Evolutionary conservation across 2,888 invertebrate species (phyloP), one percentile per base, ranked within the genome.

Genomic region (Ochropleura plecta): DNA sequence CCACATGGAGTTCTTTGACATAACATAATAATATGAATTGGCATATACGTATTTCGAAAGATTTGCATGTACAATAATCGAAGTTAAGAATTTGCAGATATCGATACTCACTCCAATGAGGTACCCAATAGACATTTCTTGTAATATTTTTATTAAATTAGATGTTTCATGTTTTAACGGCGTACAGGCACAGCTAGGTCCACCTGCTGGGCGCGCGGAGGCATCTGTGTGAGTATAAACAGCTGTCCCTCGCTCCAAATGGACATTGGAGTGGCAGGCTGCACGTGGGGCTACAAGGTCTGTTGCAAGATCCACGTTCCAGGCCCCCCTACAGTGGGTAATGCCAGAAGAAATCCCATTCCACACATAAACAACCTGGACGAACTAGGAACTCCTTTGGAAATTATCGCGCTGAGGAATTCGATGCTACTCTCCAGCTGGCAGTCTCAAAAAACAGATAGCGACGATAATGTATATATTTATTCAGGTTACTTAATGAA

Each of bases 131-230:
- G 42, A 44, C 44, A 44, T 12, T 1, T 44, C 4, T n/a, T 44
- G 44, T 20, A 30, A 30, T 30, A 30, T 30, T 30, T 30, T 30
- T 2, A 30, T 30, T 30, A 20, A 20, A 40, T 62, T 14, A 44
- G 14, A 14, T 4, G 44, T 20, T 62, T 76, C 18, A 53, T n/a
- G 9, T 48, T 51, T 12, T 79, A n/a, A 51, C 51, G 18, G 40
- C 44, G 69, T 65, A 68, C 86, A 94, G 93, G 93, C 5, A 81
- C 89, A 0, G 53, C 87, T 10, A n/a, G 7, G 3, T 62, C 91
- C 5, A 93, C 94, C 1, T 94, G 94, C 82, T 94, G 94, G 94
- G 92, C 90, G 0, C 92, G 93, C 0, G 93, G 93, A 0, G 94
- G 94, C 0, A 65, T 91, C 2, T 94, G 93, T 75, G 83, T 93